phyloP scores from a whole-genome alignment of 2,888 invertebrate species.

The Peribatodes rhomboidaria region DNA sequence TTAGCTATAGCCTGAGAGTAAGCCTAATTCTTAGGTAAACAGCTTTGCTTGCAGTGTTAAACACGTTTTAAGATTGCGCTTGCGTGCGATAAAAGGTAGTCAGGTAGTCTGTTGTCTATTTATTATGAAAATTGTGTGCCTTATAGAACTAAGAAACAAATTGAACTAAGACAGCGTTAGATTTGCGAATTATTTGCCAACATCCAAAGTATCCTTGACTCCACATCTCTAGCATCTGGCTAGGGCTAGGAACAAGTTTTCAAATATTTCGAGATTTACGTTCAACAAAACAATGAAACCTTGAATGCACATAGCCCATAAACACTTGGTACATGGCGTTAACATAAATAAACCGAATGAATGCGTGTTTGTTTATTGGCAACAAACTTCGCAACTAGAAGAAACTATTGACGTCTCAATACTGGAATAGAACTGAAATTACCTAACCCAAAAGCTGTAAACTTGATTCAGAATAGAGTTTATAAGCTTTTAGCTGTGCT shows the following conservation, averaged over 20 bases:
- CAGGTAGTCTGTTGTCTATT: background rate
- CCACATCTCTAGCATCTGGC: too few relatives aligned
- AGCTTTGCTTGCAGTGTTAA: background rate
- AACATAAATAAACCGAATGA: background rate
- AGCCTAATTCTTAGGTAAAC: too few relatives aligned
- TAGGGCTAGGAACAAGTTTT: too few relatives aligned
- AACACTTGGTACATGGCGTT: conserved; percentile 3
- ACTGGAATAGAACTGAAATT: conserved; percentile 21
- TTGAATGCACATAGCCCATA: background rate
- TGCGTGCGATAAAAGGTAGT: conserved; percentile 7
- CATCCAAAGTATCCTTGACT: too few relatives aligned
- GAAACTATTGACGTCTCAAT: conserved; percentile 19
- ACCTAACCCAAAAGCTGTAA: conserved; percentile 14
- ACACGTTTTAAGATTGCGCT: background rate
- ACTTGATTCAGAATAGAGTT: conserved; percentile 3
- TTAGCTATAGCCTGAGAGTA: too few relatives aligned
- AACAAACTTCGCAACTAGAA: conserved; percentile 24
- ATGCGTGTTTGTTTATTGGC: conserved; percentile 19
- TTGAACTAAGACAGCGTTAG: too few relatives aligned
- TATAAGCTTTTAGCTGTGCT: too few relatives aligned
- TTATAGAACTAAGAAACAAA: background rate
- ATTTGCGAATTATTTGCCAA: too few relatives aligned
- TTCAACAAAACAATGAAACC: background rate
- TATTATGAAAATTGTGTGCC: conserved; percentile 1
- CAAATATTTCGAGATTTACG: background rate